Evolutionary conservation across 2,888 invertebrate species (phyloP).

Genomic region (Mimumesa dahlbomi): DNA sequence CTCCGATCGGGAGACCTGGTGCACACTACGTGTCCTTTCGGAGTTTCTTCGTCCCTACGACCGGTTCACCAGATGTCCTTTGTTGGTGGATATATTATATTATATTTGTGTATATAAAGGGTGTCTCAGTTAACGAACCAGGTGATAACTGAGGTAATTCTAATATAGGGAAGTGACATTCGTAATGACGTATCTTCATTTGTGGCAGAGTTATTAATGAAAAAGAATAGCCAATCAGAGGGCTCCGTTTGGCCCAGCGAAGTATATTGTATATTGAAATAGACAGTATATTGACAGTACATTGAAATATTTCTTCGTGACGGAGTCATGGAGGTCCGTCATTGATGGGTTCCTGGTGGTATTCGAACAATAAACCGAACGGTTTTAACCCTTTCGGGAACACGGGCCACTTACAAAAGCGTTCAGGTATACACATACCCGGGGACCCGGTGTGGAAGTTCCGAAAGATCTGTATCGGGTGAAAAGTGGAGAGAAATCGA

Average conservation of each 20-base stretch:
- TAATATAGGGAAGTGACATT: no score
- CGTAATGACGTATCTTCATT: no score
- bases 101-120: no score
- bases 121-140: no score
- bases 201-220: no score
- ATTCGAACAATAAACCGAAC: constrained; percentile 41
- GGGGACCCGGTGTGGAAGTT: not conserved
- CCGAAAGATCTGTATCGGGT: constrained; percentile 2
- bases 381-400: constrained; percentile 32
- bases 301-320: constrained; percentile 39
- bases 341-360: not conserved
- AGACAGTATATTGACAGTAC: no score
- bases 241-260: no score
- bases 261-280: no score
- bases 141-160: no score
- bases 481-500: no score
- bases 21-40: constrained; percentile 2
- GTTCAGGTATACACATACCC: constrained; percentile 5
- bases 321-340: constrained; percentile 44
- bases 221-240: no score
- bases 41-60: constrained; percentile 23
- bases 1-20: not conserved
- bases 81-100: constrained; percentile 31
- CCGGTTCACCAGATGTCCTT: constrained; percentile 34
- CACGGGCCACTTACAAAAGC: constrained; percentile 18